A percentile compares a stretch with the other conserved stretches of the same genome.
Evolutionary conservation across 2,888 invertebrate genomes (phyloP).

Genomic region (Diarsia mendica): DNA sequence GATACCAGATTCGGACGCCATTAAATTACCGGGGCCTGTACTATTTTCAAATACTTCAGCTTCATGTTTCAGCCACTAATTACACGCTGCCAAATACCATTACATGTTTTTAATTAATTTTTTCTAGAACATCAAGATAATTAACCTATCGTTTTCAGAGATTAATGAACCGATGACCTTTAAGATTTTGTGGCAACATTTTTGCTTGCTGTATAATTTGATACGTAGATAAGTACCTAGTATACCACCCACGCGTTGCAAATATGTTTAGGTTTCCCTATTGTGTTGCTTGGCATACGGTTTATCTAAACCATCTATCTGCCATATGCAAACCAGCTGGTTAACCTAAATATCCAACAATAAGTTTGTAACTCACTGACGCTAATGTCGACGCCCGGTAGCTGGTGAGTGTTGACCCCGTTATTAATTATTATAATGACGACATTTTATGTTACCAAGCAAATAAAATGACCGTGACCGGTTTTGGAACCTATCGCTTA

Average conservation of each 20-base stretch:
- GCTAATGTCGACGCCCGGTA: conserved; percentile 64
- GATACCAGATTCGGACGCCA: conserved; percentile 16
- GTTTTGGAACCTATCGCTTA: conserved; percentile 55
- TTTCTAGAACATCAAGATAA: conserved; percentile 36
- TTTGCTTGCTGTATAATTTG: conserved; percentile 25
- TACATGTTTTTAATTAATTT: conserved; percentile 43
- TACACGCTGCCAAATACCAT: conserved; percentile 46
- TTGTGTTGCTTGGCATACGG: conserved; percentile 58
- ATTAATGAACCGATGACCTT: conserved; percentile 51
- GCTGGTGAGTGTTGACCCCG: conserved; percentile 78
- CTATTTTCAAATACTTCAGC: conserved; percentile 26
- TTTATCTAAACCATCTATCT: conserved; percentile 70
- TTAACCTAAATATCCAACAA: conserved; percentile 75
- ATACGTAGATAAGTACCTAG: conserved; percentile 12
- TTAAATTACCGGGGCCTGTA: background rate
- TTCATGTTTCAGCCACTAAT: conserved; percentile 32
- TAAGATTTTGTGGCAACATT: conserved; percentile 19
- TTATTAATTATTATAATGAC: conserved; percentile 78
- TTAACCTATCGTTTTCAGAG: conserved; percentile 32
- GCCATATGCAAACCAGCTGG: conserved; percentile 78
- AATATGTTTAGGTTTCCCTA: conserved; percentile 39
- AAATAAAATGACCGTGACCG: conserved; percentile 73
- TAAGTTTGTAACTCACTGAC: conserved; percentile 32
- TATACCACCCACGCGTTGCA: conserved; percentile 48
- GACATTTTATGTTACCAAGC: conserved; percentile 74